Evolutionary conservation across 2,797 vertebrate species (phyloP).

Genomic region (Malurus splendens): DNA sequence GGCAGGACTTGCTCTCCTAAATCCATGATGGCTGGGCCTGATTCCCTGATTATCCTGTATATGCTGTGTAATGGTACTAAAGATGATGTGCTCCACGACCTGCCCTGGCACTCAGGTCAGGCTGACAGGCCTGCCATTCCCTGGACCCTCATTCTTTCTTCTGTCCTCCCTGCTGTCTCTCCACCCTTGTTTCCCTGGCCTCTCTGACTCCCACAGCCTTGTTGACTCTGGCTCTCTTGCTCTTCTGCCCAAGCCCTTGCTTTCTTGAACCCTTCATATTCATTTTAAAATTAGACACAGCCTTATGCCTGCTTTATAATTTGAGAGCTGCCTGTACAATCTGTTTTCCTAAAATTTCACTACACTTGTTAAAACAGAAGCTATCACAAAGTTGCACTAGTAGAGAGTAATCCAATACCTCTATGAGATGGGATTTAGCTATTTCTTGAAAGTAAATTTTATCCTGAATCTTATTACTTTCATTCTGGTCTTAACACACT

Average conservation of each 20-base stretch:
- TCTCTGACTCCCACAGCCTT: neutral
- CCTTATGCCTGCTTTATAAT: neutral
- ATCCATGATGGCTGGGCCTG: neutral
- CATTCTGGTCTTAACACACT: neutral
- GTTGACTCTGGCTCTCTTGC: fast-evolving
- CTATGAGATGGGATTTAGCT: fast-evolving
- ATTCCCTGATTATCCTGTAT: neutral
- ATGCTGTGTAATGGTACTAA: neutral
- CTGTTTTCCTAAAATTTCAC: neutral
- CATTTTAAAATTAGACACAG: neutral
- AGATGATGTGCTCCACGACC: neutral
- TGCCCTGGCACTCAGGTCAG: neutral
- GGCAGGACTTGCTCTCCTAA: neutral
- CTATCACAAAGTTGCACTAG: neutral
- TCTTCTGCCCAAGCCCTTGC: neutral
- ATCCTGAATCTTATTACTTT: neutral
- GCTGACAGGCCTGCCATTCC: fast-evolving
- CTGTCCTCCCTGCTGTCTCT: neutral
- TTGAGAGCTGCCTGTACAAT: neutral
- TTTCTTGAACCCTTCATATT: neutral
- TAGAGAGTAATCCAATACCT: neutral
- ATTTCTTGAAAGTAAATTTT: neutral
- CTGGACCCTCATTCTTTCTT: neutral
- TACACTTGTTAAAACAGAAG: neutral
- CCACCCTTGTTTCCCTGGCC: neutral